These are phyloP conservation scores for Cryptotermes secundus DNA, from an alignment of 1,140 invertebrate species.

Conservation along the genomic window DNA sequence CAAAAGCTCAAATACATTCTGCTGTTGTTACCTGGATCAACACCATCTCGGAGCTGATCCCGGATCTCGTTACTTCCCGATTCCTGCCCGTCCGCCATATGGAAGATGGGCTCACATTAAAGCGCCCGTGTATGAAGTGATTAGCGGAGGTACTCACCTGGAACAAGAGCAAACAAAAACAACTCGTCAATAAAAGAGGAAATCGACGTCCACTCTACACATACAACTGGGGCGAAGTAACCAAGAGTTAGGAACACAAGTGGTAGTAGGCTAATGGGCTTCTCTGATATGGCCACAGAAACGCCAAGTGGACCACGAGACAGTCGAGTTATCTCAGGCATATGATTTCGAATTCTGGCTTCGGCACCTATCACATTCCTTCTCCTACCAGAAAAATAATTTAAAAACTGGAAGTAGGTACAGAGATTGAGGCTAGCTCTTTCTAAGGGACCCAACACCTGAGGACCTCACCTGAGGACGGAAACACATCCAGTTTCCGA, in stretches of 20 bases:
- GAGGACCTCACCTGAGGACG: too few species aligned
- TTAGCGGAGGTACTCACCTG: neutral
- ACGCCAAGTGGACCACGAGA: too few species aligned
- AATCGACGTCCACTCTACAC: neutral
- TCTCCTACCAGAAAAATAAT: too few species aligned
- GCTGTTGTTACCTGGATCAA: neutral
- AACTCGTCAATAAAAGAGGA: neutral
- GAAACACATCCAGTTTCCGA: too few species aligned
- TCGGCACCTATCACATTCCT: too few species aligned
- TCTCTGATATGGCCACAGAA: neutral
- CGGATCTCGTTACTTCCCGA: neutral
- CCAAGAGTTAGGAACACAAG: neutral
- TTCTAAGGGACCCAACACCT: too few species aligned
- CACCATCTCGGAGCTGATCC: neutral
- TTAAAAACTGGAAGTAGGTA: too few species aligned
- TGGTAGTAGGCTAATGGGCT: neutral
- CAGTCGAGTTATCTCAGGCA: too few species aligned
- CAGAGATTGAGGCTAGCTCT: too few species aligned
- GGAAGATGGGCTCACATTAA: neutral
- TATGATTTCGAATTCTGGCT: too few species aligned
- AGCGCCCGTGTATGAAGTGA: neutral
- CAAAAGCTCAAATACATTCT: neutral
- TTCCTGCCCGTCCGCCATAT: neutral
- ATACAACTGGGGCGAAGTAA: neutral
- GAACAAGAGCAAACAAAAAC: neutral